These are phyloP conservation scores for Lasioglossum vierecki DNA, from an alignment of 2,888 invertebrate species.

Conservation along the genomic window DNA sequence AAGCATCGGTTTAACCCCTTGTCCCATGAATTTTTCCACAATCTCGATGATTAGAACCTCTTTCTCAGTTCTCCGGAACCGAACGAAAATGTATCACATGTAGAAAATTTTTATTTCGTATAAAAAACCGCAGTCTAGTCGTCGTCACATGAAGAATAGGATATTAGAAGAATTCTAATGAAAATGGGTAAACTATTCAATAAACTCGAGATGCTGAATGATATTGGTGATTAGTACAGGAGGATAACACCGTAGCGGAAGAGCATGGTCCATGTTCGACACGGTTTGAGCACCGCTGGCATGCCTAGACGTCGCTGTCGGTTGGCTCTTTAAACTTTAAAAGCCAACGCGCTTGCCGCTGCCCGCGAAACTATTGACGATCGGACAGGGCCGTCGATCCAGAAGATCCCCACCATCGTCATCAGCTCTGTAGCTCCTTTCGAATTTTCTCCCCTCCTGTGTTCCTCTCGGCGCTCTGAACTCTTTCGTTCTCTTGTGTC, in stretches of 20 bases:
- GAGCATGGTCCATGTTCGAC: neutral
- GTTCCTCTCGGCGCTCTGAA: slow-evolving; percentile 16
- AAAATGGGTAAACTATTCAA: no score
- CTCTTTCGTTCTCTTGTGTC: slow-evolving; percentile 19
- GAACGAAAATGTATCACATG: neutral
- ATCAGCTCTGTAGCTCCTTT: slow-evolving; percentile 49
- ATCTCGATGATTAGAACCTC: neutral
- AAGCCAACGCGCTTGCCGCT: slow-evolving; percentile 76
- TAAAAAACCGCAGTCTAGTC: no score
- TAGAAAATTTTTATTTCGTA: neutral
- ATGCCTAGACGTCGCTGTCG: slow-evolving; percentile 67
- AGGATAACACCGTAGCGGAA: neutral
- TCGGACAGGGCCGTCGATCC: slow-evolving; percentile 56
- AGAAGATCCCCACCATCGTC: slow-evolving; percentile 28
- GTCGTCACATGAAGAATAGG: no score
- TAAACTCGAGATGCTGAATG: neutral
- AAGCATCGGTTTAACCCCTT: neutral
- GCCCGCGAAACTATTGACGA: slow-evolving; percentile 76
- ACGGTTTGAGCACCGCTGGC: slow-evolving; percentile 77
- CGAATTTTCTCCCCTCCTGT: slow-evolving; percentile 59
- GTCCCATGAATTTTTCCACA: neutral
- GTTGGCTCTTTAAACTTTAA: slow-evolving; percentile 83
- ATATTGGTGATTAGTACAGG: neutral
- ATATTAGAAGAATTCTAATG: no score
- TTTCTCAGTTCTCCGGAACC: no score